Evolutionary conservation across 2,113 vertebrate species (phyloP), one percentile per base, ranked within the genome.

Genomic region (Harpagus bidentatus): DNA sequence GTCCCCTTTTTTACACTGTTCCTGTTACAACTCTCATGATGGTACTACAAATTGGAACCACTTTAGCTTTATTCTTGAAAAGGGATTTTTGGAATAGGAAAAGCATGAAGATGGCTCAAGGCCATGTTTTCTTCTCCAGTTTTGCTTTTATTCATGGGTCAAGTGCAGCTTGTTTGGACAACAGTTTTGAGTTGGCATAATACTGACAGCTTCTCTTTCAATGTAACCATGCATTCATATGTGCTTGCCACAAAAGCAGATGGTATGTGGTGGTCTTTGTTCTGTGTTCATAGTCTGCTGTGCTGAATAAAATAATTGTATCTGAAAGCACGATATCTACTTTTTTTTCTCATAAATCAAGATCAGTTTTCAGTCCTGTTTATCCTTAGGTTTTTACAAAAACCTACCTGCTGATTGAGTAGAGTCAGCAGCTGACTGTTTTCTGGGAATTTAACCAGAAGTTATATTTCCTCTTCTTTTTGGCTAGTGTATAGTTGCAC

Each of bases 221-320:
- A 1, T 50, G 55, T 53, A 42, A 36, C 13, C 0, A 0, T 66
- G 11, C 22, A 23, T 70, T 90, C 19, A 1, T 22, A 25, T 55
- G 22, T 78, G 26, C 10, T 16, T 86, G 42, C 36, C 34, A 20
- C 36, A 45, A 25, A 87, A 73, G 25, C 0, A 1, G 21, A 19
- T 76, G 43, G 18, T 2, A 16, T 38, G 10, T 3, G 4, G 20
- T 43, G 16, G 11, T 65, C 28, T 87, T 77, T 91, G 32, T 78
- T 88, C 28, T 69, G 67, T 82, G 40, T 59, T 79, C 32, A 13
- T 67, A 52, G 38, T 72, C 71, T 50, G 12, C 78, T 82, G 25
- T 69, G 25, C 25, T 96, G 43, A 84, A 70, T 66, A 67, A 74
- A 93, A 71, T 1, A 90, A 62, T n/a, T 71, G 11, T 48, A 18